Conservation (phyloP, 2,888 invertebrate species). For the Diarsia dahlii region DNA sequence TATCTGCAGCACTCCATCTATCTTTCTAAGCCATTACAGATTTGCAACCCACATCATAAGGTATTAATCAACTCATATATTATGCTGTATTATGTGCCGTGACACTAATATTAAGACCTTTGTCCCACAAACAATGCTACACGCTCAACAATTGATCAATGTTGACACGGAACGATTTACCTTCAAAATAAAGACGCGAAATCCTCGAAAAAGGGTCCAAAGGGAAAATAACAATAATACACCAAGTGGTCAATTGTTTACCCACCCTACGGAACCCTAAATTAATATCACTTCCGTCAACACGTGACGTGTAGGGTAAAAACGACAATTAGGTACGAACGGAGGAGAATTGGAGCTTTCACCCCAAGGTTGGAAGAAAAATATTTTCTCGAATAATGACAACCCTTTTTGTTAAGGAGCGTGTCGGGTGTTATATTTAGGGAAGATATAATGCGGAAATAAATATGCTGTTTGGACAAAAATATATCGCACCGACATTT, state of each 20-base stretch:
- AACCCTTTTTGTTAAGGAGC: slow-evolving; percentile 61
- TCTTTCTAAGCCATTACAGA: slow-evolving; percentile 35
- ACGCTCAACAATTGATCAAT: slow-evolving; percentile 63
- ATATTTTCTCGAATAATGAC: slow-evolving; percentile 65
- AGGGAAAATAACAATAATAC: slow-evolving; percentile 74
- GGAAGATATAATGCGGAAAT: slow-evolving; percentile 51
- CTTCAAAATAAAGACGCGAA: slow-evolving; percentile 68
- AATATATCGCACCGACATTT: slow-evolving; percentile 10
- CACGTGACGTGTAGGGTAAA: slow-evolving; percentile 80
- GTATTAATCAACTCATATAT: slow-evolving; percentile 57
- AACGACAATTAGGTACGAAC: slow-evolving; percentile 68
- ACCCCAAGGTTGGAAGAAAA: slow-evolving; percentile 62
- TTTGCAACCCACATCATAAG: slow-evolving; percentile 35
- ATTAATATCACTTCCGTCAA: slow-evolving; percentile 87
- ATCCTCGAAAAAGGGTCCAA: slow-evolving; percentile 61
- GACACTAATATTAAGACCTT: slow-evolving; percentile 57
- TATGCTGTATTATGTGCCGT: slow-evolving; percentile 27
- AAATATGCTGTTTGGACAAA: slow-evolving; percentile 41
- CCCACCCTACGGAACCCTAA: slow-evolving; percentile 81
- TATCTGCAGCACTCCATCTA: not conserved
- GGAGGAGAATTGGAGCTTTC: slow-evolving; percentile 57
- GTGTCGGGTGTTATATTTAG: slow-evolving; percentile 56
- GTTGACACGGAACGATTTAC: slow-evolving; percentile 65
- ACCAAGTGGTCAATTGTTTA: slow-evolving; percentile 79
- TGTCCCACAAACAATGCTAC: slow-evolving; percentile 59